phyloP scores from a whole-genome alignment of 2,888 invertebrate genomes.

The Luperina testacea region DNA sequence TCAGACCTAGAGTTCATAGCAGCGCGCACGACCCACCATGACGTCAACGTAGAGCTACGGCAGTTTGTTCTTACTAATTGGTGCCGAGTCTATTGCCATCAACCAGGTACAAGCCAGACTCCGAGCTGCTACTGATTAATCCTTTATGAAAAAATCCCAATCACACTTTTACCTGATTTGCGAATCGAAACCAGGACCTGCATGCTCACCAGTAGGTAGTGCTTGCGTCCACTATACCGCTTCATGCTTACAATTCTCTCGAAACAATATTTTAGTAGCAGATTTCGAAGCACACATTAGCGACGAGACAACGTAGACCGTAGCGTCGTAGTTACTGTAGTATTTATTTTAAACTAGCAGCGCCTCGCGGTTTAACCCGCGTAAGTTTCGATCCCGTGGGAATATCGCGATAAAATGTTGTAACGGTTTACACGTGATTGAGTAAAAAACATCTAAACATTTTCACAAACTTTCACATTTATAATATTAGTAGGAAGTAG shows the following conservation, averaged over 20 bases:
- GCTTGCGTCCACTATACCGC: neutral
- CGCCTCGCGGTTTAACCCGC: too few species aligned
- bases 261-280: slow-evolving; percentile 8
- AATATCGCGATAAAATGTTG: too few species aligned
- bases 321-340: slow-evolving; percentile 15
- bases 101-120: neutral
- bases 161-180: neutral
- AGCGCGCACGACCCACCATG: too few species aligned
- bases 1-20: neutral
- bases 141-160: neutral
- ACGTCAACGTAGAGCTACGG: too few species aligned
- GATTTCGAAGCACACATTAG: slow-evolving; percentile 27
- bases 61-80: too few species aligned
- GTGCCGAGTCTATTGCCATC: too few species aligned
- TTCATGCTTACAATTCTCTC: neutral
- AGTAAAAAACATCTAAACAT: too few species aligned
- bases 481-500: too few species aligned
- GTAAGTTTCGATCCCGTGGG: too few species aligned
- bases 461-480: too few species aligned
- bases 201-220: neutral
- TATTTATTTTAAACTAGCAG: slow-evolving; percentile 3
- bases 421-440: too few species aligned
- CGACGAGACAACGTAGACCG: slow-evolving; percentile 40
- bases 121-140: neutral
- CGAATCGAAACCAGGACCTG: neutral